Conservation (phyloP, 2,888 invertebrate genomes). For the Druceiella hillmani region DNA sequence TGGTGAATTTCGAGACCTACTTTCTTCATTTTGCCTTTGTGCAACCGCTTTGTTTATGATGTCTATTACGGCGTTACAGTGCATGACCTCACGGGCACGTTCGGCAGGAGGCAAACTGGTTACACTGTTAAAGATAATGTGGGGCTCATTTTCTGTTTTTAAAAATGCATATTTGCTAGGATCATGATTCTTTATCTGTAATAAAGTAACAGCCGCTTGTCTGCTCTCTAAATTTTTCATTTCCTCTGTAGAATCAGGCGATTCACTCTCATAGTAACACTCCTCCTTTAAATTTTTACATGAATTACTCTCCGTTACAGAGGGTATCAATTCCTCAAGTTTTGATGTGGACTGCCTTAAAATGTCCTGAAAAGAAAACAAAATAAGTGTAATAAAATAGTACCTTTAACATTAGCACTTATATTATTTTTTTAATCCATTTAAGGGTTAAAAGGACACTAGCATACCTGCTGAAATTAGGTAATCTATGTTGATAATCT, state of each 20-base stretch:
- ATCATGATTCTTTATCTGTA: slow-evolving; percentile 50
- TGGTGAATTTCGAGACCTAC: too few relatives aligned
- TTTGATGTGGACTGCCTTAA: slow-evolving; percentile 52
- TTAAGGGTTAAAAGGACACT: too few relatives aligned
- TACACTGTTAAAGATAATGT: slow-evolving; percentile 55
- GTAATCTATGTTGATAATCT: too few relatives aligned
- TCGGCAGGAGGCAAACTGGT: slow-evolving; percentile 52
- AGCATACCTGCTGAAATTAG: too few relatives aligned
- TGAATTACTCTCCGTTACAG: slow-evolving; percentile 38
- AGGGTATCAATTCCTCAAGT: slow-evolving; percentile 53
- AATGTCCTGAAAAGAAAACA: slow-evolving; percentile 53
- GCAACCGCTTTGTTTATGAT: slow-evolving; percentile 50
- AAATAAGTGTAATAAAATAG: too few relatives aligned
- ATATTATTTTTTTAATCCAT: too few relatives aligned
- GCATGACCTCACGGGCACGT: slow-evolving; percentile 48
- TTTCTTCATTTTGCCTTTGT: slow-evolving; percentile 47
- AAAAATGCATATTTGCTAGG: slow-evolving; percentile 40
- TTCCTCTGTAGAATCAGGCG: slow-evolving; percentile 49
- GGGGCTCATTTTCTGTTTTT: slow-evolving; percentile 45
- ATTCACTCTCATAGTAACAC: slow-evolving; percentile 37
- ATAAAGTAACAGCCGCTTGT: slow-evolving; percentile 47
- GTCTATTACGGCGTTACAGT: slow-evolving; percentile 50
- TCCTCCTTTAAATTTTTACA: slow-evolving; percentile 36
- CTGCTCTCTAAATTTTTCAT: slow-evolving; percentile 50
- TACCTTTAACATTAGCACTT: too few relatives aligned